These are phyloP conservation scores for Leptinotarsa undecemlineata DNA, from an alignment of 1,140 invertebrate genomes.

Conservation along the genomic window DNA sequence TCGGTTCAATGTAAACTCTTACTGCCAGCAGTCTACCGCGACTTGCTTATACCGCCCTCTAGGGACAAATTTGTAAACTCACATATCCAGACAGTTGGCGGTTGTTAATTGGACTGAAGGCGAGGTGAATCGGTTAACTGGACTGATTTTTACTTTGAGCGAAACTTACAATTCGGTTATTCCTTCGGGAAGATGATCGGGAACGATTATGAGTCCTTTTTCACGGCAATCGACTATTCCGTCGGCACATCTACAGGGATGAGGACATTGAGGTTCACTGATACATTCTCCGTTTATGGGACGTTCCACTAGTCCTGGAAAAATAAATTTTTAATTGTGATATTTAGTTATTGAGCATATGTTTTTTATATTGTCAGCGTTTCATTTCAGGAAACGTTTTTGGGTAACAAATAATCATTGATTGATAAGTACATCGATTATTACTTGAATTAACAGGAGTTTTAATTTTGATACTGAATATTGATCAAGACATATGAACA, in stretches of 20 bases:
- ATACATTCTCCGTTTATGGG: conserved; percentile 74
- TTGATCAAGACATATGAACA: no score
- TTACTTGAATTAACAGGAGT: background rate
- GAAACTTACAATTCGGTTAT: conserved; percentile 93
- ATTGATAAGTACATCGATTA: background rate
- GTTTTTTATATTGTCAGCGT: no score
- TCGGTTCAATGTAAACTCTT: no score
- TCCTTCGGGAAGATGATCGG: conserved; percentile 86
- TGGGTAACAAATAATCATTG: no score
- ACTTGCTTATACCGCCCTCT: no score
- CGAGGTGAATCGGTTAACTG: background rate
- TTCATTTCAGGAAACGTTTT: no score
- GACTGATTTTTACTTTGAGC: background rate
- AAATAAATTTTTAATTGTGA: background rate
- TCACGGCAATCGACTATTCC: conserved; percentile 95
- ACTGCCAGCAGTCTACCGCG: no score
- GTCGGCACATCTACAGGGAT: conserved; percentile 88
- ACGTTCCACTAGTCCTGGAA: conserved; percentile 65
- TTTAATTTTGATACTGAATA: no score
- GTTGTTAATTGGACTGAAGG: background rate
- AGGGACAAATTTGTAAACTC: no score
- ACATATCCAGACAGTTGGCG: background rate
- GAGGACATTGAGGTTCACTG: conserved; percentile 85
- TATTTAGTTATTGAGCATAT: no score
- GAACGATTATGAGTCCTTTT: conserved; percentile 86